Evolutionary conservation across 1,140 invertebrate genomes (phyloP), one percentile per base, ranked within the genome.

Genomic region (Condylostylus longicornis): DNA sequence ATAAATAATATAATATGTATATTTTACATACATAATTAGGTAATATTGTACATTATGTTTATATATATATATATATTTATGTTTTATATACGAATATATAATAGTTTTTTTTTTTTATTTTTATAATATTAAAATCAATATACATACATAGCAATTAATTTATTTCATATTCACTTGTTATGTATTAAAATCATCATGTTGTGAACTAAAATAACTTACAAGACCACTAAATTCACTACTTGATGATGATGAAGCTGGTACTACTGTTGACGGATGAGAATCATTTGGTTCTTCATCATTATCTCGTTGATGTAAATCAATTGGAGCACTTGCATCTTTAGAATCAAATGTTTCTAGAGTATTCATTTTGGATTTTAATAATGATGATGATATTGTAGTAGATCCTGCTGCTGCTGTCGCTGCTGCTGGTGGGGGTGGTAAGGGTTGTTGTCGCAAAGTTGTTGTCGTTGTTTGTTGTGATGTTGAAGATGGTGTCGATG

Each of bases 201-300:
- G 79, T 49, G 79, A 82, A 42, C 79, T 82, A 55, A 83, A 82
- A 55, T 84, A 84, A 35, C 79, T 83, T 17, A 82, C 79, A 39
- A 84, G 58, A n/a, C 79, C 79, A 25, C 77, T 77, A 51, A 82
- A 82, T 50, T 82, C 79, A 5, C 78, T 56, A 17, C 52, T 27
- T 4, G 25, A 27, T 27, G 10, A 13, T 13, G 25, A 27, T 13
- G 25, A 27, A 4, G 25, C 14, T 27, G 4, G 25, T 27, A 27
- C 25, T 27, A 4, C 9, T 13, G 14, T 27, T 13, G 25, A n/a
- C 25, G 3, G 25, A n/a, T n/a, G 25, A 27, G 25, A 10, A 33
- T 54, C 54, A 3, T 58, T 54, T 25, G 47, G 49, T 7, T 23
- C 50, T 8, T 47, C 37, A 15, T n/a, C n/a, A n/a, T n/a, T n/a